Conservation (phyloP, 2,113 vertebrate genomes). For the Colistium nudipinnis region DNA sequence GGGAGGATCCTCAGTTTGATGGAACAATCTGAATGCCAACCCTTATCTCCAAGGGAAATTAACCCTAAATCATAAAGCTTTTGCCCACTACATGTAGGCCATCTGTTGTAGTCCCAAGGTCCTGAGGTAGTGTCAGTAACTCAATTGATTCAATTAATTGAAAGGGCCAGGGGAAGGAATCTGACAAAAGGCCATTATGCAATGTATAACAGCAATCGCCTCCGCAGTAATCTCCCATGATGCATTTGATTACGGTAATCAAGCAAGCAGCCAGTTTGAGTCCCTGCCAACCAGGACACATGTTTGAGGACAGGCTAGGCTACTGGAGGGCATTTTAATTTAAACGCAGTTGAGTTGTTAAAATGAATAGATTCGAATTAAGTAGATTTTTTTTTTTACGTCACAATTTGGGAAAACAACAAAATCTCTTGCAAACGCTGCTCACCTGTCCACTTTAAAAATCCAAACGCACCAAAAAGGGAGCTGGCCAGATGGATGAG, state of each 20-base stretch:
- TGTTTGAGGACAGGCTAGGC: too few species aligned
- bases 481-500: not conserved
- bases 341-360: too few species aligned
- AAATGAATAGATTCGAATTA: too few species aligned
- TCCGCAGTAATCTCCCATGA: too few species aligned
- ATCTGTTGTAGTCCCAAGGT: not conserved
- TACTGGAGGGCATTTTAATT: too few species aligned
- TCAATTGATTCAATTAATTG: too few species aligned
- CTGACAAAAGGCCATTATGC: not conserved
- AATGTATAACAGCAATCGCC: not conserved
- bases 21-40: not conserved
- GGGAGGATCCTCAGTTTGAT: not conserved
- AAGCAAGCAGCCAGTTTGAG: not conserved
- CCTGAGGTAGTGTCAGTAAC: not conserved
- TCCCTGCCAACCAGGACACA: too few species aligned
- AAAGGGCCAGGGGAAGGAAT: too few species aligned
- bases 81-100: not conserved
- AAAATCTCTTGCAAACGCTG: too few species aligned
- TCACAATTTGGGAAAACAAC: too few species aligned
- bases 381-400: too few species aligned
- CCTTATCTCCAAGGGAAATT: not conserved
- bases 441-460: not conserved
- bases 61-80: not conserved
- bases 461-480: not conserved
- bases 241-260: too few species aligned